These are phyloP conservation scores for Siniperca undulata DNA, from an alignment of 2,797 vertebrate genomes.

Conservation along the genomic window DNA sequence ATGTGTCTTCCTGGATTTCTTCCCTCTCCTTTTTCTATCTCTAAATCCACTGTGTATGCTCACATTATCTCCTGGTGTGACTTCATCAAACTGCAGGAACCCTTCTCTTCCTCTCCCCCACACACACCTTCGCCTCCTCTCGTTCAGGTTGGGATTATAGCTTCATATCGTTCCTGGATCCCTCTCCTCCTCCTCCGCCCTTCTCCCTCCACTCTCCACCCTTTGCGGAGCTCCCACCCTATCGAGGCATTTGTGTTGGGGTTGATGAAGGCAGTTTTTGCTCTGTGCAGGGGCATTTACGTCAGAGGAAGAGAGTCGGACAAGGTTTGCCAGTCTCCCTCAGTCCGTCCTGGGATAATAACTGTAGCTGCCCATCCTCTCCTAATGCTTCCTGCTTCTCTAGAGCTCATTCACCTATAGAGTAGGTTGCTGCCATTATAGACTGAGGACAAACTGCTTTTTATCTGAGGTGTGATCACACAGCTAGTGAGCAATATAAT, in stretches of 20 bases:
- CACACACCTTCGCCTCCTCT: constrained; percentile 74
- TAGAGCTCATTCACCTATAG: constrained; percentile 62
- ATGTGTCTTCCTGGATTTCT: constrained; percentile 18
- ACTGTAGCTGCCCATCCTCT: constrained; percentile 65
- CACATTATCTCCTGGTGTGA: constrained; percentile 10
- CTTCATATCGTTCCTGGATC: constrained; percentile 50
- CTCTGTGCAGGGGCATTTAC: constrained; percentile 90
- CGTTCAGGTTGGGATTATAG: constrained; percentile 90
- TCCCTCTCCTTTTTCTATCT: constrained; percentile 1
- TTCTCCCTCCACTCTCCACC: constrained; percentile 87
- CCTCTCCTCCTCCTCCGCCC: constrained; percentile 65
- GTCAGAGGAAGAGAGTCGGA: constrained; percentile 86
- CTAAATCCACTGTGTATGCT: neutral
- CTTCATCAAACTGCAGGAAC: constrained; percentile 8
- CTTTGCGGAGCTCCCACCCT: constrained; percentile 89
- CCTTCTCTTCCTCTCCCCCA: constrained; percentile 50
- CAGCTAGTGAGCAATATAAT: neutral
- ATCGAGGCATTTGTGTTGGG: constrained; percentile 89
- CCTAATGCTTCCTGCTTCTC: constrained; percentile 77
- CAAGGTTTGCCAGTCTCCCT: constrained; percentile 89
- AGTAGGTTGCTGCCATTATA: constrained; percentile 30
- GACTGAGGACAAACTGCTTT: constrained; percentile 8
- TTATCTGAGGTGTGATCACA: neutral
- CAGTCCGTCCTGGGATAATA: constrained; percentile 44
- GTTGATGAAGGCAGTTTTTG: constrained; percentile 89